These are phyloP conservation scores for Volucella inanis DNA, from an alignment of 2,888 invertebrate species.

Conservation along the genomic window DNA sequence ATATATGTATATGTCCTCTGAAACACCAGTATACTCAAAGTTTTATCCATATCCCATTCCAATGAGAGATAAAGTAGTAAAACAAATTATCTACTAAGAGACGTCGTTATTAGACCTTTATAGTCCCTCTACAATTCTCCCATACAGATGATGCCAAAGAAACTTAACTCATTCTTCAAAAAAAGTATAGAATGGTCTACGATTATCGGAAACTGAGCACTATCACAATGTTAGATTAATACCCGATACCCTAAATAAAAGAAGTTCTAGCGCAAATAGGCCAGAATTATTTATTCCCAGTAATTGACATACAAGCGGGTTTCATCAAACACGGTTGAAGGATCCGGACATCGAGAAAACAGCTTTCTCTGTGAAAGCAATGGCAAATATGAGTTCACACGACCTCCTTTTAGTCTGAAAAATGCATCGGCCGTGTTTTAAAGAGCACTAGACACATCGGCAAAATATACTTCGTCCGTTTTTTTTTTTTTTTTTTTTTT, in stretches of 20 bases:
- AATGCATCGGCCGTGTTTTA: too few species aligned
- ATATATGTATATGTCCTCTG: conserved; percentile 22
- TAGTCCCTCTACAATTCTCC: too few species aligned
- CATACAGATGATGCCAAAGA: conserved; percentile 52
- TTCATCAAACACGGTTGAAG: too few species aligned
- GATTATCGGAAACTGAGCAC: conserved; percentile 34
- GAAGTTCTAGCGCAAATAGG: conserved; percentile 16
- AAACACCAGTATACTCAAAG: conserved; percentile 47
- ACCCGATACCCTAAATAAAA: conserved; percentile 48
- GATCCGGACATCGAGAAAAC: conserved; percentile 62
- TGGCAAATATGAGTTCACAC: too few species aligned
- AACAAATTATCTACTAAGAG: conserved; percentile 31
- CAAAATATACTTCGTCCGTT: too few species aligned
- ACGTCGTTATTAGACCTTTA: conserved; percentile 58
- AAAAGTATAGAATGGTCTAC: conserved; percentile 30
- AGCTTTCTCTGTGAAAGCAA: conserved; percentile 63
- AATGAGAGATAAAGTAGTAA: conserved; percentile 49
- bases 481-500: too few species aligned
- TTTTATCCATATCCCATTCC: conserved; percentile 52
- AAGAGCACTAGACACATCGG: too few species aligned
- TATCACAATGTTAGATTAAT: conserved; percentile 26
- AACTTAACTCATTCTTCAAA: conserved; percentile 9
- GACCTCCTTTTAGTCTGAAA: too few species aligned
- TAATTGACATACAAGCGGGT: conserved; percentile 33
- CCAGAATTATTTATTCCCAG: conserved; percentile 10